Percentiles rank a stretch among this genome's conserved stretches.
Conservation (phyloP, 2,113 vertebrate genomes). For the Grallaria varia region DNA sequence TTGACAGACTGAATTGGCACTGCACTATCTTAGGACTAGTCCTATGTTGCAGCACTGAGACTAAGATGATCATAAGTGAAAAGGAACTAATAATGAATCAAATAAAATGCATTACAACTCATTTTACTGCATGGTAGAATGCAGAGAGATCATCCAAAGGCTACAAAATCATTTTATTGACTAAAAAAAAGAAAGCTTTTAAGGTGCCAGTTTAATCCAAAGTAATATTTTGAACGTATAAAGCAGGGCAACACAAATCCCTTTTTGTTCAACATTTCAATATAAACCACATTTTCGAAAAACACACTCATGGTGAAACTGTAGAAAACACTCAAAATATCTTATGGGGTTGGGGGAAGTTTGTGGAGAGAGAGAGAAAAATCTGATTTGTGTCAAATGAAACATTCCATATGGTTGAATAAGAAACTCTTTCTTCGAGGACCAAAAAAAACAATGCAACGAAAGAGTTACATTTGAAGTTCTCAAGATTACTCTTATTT, state of each 20-base stretch:
- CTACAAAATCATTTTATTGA: neutral
- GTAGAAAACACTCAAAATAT: neutral
- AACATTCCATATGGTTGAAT: neutral
- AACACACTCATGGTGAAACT: neutral
- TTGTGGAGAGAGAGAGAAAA: neutral
- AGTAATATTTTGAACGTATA: neutral
- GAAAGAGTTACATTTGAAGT: neutral
- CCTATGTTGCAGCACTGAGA: neutral
- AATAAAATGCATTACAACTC: neutral
- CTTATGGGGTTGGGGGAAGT: rapidly evolving
- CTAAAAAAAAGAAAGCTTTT: neutral
- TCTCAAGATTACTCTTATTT: neutral
- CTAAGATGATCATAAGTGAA: neutral
- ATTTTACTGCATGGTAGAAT: neutral
- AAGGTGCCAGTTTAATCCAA: neutral
- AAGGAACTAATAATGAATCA: neutral
- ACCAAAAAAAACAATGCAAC: neutral
- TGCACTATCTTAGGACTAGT: neutral
- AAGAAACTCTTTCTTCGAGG: neutral
- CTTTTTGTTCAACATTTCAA: neutral
- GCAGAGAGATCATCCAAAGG: neutral
- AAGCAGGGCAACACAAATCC: neutral
- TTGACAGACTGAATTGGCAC: neutral
- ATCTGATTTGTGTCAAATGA: neutral
- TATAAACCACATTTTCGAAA: neutral